Base-by-base conservation (phyloP, 2,888 invertebrate genomes). In the Noctua janthe region DNA sequence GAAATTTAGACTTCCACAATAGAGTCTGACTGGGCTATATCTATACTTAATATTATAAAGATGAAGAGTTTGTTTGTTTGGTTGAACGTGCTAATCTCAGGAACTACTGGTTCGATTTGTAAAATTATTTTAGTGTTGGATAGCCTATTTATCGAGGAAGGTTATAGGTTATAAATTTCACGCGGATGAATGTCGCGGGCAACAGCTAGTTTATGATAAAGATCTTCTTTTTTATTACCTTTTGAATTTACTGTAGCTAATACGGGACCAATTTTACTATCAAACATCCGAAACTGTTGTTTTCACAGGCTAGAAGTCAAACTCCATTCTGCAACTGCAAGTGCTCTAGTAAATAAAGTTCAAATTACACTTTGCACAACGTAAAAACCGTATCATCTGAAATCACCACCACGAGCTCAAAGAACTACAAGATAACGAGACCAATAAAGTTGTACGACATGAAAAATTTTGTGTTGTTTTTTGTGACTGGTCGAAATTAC, bases 381-480 rank as follows among this genome's bases (percentile, higher is more conserved):
- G 29, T 6, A 70, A 78, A 78, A 51, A 15, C 13, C 10, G 13
- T 47, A 62, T 15, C 62, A 54, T 77, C 20, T 54, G 23, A 43
- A 79, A 79, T 35, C 2, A 62, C 29, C n/a, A 59, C 35, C 7
- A 23, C 13, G 23, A n/a, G 59, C 11, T 39, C 17, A 29, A n/a
- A n/a, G 59, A 49, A 49, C 56, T 81, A 62, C 62, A 29, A 62
- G 29, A 29, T 29, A 62, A 49, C 47, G 35, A 67, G 11, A 66
- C 8, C 11, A 81, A 81, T 39, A 81, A 70, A 59, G 29, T 78
- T 64, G 51, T 59, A 43, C 49, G 29, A 23, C 39, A 51, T 29
- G 49, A 79, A 56, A 71, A 59, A 49, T 17, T 49, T 67, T 10
- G 35, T 62, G 15, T 62, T 62, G 1, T 29, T 76, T 81, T 49